Conservation (phyloP, 2,113 vertebrate species). For the Dermatemys mawii region DNA sequence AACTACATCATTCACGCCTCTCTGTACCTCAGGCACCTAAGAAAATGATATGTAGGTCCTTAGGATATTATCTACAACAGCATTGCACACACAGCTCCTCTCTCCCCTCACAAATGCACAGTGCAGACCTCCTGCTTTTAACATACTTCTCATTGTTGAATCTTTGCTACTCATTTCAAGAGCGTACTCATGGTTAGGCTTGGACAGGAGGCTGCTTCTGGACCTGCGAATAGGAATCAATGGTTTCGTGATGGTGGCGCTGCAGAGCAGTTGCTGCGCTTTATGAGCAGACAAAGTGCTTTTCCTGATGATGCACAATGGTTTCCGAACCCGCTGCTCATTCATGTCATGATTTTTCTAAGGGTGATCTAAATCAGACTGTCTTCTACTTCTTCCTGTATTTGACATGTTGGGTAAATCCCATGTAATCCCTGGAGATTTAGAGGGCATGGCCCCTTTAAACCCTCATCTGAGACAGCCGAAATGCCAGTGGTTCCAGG, state of each 20-base stretch:
- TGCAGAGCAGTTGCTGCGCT: background rate
- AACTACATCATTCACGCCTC: background rate
- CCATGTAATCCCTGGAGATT: too few relatives aligned
- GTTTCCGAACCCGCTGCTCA: background rate
- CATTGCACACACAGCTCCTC: background rate
- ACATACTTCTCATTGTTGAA: background rate
- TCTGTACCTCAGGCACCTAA: background rate
- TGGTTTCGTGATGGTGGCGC: background rate
- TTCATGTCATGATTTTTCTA: background rate
- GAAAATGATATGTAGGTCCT: background rate
- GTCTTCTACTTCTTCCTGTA: background rate
- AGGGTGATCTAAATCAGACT: background rate
- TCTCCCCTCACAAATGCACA: background rate
- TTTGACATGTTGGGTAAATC: background rate
- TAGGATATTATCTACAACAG: background rate
- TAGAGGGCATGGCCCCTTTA: too few relatives aligned
- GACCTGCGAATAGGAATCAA: background rate
- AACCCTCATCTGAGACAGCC: too few relatives aligned
- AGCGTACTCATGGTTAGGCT: background rate
- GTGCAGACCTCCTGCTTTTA: background rate
- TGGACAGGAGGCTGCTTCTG: background rate
- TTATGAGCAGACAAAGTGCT: background rate
- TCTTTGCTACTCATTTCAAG: background rate
- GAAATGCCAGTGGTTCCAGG: too few relatives aligned
- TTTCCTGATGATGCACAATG: background rate